A percentile compares a stretch with the other conserved stretches of the same genome.
Conservation (phyloP, 2,888 invertebrate genomes). For the Dynastes grantii region DNA sequence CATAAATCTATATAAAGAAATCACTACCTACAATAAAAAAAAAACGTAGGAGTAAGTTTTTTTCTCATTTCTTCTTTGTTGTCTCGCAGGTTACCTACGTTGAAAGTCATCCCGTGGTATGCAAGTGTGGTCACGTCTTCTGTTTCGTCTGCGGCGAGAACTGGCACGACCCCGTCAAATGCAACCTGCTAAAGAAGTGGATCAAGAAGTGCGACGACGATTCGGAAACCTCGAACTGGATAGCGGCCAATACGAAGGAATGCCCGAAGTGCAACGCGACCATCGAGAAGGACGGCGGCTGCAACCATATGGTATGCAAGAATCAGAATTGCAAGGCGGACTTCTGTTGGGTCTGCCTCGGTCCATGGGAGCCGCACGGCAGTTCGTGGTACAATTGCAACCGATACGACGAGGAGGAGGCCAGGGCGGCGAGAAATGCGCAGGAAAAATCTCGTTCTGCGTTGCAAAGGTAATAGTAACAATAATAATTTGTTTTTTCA, state of each 20-base stretch:
- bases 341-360: constrained; percentile 99
- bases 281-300: constrained; percentile 97
- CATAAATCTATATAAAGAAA: no score
- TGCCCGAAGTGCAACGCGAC: constrained; percentile 99
- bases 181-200: constrained; percentile 94
- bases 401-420: constrained; percentile 96
- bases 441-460: constrained; percentile 97
- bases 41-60: no score
- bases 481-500: no score
- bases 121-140: constrained; percentile 94
- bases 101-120: constrained; percentile 93
- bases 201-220: constrained; percentile 99
- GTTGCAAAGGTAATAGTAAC: constrained; percentile 79
- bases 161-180: constrained; percentile 99
- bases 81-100: constrained; percentile 74
- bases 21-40: no score
- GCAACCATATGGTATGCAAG: constrained; percentile 99
- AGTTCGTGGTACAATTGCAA: constrained; percentile 98
- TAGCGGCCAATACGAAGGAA: constrained; percentile 99
- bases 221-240: constrained; percentile 99
- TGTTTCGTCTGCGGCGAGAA: constrained; percentile 98
- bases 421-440: constrained; percentile 96
- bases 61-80: no score
- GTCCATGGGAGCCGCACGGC: constrained; percentile 99
- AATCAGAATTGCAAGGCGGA: constrained; percentile 98